These are phyloP conservation scores for Octopus bimaculoides DNA, from an alignment of 1,140 invertebrate species.

Conservation along the genomic window DNA sequence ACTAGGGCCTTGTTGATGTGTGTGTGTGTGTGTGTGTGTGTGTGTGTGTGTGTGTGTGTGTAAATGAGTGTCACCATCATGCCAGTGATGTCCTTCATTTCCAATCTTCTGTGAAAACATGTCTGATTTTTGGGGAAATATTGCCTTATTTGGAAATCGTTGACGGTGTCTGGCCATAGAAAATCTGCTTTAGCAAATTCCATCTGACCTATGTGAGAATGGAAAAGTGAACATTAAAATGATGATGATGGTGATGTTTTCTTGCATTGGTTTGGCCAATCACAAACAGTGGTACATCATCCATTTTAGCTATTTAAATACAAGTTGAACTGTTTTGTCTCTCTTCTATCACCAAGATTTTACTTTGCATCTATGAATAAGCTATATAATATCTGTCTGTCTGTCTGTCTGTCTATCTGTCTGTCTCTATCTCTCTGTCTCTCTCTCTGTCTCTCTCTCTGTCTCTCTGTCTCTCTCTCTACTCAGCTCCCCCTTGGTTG, in stretches of 20 bases:
- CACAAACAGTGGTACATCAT: neutral
- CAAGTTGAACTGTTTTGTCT: neutral
- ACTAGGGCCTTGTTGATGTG: neutral
- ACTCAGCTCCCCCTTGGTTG: slow-evolving; percentile 17
- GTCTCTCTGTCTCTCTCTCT: neutral
- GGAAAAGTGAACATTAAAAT: too few species aligned
- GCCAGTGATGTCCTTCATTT: neutral
- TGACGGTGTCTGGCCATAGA: too few species aligned
- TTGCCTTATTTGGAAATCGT: too few species aligned
- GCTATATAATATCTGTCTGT: slow-evolving; percentile 1
- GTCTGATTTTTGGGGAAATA: neutral
- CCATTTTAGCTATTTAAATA: neutral
- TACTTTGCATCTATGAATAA: slow-evolving; percentile 10
- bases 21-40: neutral
- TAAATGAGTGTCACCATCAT: neutral
- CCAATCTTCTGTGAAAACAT: neutral
- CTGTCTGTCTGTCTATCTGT: neutral
- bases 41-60: neutral
- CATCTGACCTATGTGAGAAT: too few species aligned
- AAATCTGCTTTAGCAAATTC: too few species aligned
- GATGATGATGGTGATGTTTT: neutral
- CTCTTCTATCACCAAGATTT: neutral
- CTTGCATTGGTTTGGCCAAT: neutral
- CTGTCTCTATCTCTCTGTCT: slow-evolving; percentile 18
- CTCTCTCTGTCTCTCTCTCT: slow-evolving; percentile 4